Evolutionary conservation across 2,888 invertebrate species (phyloP).

Genomic region (Chymomyza procnemis): DNA sequence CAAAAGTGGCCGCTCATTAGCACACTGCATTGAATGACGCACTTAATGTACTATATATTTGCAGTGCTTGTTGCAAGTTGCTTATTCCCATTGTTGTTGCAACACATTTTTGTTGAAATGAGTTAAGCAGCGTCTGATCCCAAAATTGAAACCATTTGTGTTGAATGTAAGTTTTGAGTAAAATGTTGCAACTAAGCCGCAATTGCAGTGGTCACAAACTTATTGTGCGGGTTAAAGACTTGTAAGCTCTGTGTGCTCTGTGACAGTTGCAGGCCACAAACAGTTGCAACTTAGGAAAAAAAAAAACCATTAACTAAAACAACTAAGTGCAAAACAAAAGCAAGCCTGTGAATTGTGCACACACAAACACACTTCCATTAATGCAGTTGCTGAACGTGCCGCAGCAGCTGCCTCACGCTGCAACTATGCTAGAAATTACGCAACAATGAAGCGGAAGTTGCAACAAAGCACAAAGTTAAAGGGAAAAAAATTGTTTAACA

Average conservation of each 20-base stretch:
- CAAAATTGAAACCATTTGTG: not conserved
- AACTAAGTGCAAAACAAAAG: slow-evolving; percentile 4
- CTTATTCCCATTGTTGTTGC: not conserved
- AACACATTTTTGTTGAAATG: not conserved
- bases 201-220: not conserved
- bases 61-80: not conserved
- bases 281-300: not conserved
- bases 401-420: not conserved
- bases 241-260: not conserved
- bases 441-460: slow-evolving; percentile 1
- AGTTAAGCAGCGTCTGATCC: not conserved
- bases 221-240: not conserved
- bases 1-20: slow-evolving; percentile 7
- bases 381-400: not conserved
- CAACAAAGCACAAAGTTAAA: not conserved
- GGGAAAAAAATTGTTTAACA: not conserved
- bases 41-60: not conserved
- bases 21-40: not conserved
- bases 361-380: not conserved
- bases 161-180: not conserved
- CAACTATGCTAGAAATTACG: not conserved
- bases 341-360: not conserved
- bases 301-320: not conserved
- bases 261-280: slow-evolving; percentile 4
- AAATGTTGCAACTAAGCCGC: not conserved